A percentile compares a stretch with the other conserved stretches of the same genome.
Conservation (phyloP, 2,113 vertebrate genomes). For the Vireo altiloquus region DNA sequence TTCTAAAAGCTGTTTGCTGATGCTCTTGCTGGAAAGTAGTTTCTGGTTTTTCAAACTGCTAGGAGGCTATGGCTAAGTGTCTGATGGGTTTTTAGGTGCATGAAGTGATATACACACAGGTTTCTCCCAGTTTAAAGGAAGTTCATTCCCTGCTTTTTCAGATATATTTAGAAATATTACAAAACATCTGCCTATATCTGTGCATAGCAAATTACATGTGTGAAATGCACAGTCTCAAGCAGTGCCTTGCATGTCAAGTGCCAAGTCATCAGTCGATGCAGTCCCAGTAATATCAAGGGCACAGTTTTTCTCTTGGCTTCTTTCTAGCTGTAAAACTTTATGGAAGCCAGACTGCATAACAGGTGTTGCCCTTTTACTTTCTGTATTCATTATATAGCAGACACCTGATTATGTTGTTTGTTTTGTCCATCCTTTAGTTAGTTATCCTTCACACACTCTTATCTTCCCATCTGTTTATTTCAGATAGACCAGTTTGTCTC, state of each 20-base stretch:
- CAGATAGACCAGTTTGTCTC: neutral
- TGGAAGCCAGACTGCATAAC: neutral
- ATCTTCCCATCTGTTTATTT: neutral
- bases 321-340: neutral
- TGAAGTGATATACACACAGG: neutral
- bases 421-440: neutral
- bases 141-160: neutral
- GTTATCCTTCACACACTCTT: neutral
- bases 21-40: neutral
- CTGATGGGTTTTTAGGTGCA: neutral
- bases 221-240: neutral
- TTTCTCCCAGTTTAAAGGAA: neutral
- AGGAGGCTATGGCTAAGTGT: neutral
- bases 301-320: neutral
- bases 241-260: neutral
- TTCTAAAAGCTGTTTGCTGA: neutral
- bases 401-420: neutral
- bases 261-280: neutral
- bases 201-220: neutral
- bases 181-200: neutral
- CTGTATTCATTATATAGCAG: neutral
- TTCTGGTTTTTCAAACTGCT: neutral
- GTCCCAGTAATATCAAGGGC: neutral
- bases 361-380: constrained; percentile 1
- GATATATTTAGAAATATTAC: neutral